Evolutionary conservation across 2,888 invertebrate species (phyloP).

Genomic region (Amiota mariae): DNA sequence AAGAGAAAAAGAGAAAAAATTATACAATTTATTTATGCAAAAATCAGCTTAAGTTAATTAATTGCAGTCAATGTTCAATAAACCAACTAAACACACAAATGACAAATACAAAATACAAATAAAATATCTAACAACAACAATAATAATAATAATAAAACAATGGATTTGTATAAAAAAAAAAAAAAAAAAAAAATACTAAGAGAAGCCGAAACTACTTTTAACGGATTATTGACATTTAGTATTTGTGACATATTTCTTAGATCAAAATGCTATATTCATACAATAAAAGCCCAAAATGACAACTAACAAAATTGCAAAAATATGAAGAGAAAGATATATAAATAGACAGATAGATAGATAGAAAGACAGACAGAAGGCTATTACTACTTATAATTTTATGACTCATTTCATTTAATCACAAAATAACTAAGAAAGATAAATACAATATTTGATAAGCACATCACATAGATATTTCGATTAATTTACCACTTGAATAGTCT

Average conservation of each 20-base stretch:
- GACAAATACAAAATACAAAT: slow-evolving; percentile 32
- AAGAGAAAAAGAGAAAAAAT: slow-evolving; percentile 37
- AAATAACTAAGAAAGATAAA: too few species aligned
- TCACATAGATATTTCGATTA: too few species aligned
- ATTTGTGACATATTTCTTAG: slow-evolving; percentile 52
- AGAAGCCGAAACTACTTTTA: slow-evolving; percentile 4
- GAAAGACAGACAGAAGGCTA: too few species aligned
- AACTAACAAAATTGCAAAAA: too few species aligned
- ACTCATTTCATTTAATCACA: too few species aligned
- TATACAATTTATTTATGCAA: slow-evolving; percentile 62
- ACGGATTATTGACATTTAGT: slow-evolving; percentile 54
- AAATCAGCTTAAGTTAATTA: slow-evolving; percentile 63
- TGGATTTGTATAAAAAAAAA: slow-evolving; percentile 13
- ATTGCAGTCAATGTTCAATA: slow-evolving; percentile 62
- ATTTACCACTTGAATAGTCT: too few species aligned
- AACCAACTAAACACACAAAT: slow-evolving; percentile 44
- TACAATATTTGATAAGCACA: too few species aligned
- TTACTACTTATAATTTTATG: too few species aligned
- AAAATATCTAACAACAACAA: neutral
- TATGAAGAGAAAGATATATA: too few species aligned
- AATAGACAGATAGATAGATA: too few species aligned
- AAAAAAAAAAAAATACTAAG: slow-evolving; percentile 31
- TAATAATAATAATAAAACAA: slow-evolving; percentile 33
- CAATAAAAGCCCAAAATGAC: neutral
- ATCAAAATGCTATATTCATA: slow-evolving; percentile 40